Percentiles rank a stretch among this genome's conserved stretches.
Conservation (phyloP, 2,797 vertebrate genomes). For the Myiotriccus ornatus region DNA sequence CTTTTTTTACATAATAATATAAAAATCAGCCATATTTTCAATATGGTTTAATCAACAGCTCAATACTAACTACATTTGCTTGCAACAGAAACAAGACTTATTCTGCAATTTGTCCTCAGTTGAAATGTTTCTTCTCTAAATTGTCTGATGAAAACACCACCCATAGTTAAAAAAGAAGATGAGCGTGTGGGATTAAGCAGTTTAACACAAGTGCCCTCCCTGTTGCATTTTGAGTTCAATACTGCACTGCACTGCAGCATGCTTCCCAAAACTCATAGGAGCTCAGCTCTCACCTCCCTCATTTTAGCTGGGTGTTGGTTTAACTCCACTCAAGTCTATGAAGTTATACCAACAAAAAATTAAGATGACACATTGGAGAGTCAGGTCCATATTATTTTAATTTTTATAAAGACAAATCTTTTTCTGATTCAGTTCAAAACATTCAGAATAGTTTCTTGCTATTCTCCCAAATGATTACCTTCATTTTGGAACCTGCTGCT, state of each 20-base stretch:
- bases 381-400: not conserved
- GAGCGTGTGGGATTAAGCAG: not conserved
- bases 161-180: not conserved
- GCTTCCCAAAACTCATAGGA: not conserved
- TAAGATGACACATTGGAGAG: not conserved
- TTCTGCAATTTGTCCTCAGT: not conserved
- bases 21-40: not conserved
- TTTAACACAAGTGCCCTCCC: not conserved
- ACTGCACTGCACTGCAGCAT: not conserved
- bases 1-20: not conserved
- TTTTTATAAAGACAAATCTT: not conserved
- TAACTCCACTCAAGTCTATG: not conserved
- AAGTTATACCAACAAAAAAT: not conserved
- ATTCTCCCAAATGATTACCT: not conserved
- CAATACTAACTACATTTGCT: not conserved
- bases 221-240: not conserved
- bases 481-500: not conserved
- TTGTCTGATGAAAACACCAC: not conserved
- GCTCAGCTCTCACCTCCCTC: not conserved
- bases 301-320: not conserved
- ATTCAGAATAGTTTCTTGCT: not conserved
- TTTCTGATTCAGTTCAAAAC: not conserved
- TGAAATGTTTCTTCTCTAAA: not conserved
- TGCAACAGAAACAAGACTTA: not conserved
- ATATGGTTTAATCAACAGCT: not conserved